phyloP scores from a whole-genome alignment of 2,113 vertebrate genomes.

The Clupea harengus region DNA sequence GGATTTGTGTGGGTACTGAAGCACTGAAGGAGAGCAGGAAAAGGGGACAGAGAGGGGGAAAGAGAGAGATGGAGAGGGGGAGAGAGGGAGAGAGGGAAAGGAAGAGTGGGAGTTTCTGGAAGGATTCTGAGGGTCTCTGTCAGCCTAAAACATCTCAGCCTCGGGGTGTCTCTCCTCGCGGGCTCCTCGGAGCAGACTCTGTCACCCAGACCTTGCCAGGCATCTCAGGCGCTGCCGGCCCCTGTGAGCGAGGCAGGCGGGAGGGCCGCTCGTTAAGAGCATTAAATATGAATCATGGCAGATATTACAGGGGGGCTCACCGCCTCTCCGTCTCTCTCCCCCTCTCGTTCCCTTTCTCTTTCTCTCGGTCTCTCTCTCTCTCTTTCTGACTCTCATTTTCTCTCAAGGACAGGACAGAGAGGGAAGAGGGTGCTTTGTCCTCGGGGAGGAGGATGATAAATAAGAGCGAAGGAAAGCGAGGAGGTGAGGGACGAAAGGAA shows the following conservation, averaged over 20 bases:
- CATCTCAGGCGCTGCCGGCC: neutral
- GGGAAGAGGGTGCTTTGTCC: conserved; percentile 31
- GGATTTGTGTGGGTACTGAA: neutral
- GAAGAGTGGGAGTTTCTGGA: neutral
- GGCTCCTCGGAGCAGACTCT: neutral
- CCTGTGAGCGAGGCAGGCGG: neutral
- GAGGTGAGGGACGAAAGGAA: neutral
- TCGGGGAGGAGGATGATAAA: conserved; percentile 37
- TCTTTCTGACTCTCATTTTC: neutral
- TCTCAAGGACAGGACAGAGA: conserved; percentile 40
- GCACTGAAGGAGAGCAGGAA: neutral
- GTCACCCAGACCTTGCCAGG: neutral
- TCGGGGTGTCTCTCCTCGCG: neutral
- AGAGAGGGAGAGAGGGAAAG: neutral
- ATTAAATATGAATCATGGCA: conserved; percentile 52
- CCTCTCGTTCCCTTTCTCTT: neutral
- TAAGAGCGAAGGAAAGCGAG: conserved; percentile 23
- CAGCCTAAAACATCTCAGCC: neutral
- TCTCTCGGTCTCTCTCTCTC: neutral
- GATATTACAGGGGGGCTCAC: conserved; percentile 18
- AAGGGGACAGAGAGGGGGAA: neutral
- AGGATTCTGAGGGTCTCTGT: neutral
- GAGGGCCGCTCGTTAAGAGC: conserved; percentile 31
- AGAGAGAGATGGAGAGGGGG: conserved; percentile 14
- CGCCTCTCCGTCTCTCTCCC: neutral